Conservation (phyloP, 1,140 invertebrate genomes). For the Hyposmocoma kahamanoa region DNA sequence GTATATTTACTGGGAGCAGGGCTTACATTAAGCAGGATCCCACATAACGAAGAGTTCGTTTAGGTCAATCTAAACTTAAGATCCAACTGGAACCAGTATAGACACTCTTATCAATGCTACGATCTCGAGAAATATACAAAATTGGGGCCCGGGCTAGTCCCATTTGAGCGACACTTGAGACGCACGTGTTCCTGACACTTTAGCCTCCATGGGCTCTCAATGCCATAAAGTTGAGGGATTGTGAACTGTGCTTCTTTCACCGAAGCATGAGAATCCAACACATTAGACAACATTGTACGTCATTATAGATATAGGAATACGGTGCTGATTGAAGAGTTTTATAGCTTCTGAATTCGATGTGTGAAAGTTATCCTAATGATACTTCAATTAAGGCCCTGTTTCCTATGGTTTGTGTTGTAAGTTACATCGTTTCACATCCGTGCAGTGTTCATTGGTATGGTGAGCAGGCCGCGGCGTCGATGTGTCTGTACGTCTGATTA, state of each 20-base stretch:
- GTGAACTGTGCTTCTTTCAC: not conserved
- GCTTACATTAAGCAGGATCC: too few species aligned
- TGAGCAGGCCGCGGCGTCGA: slow-evolving; percentile 54
- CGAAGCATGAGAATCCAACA: not conserved
- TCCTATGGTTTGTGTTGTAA: not conserved
- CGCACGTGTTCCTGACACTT: slow-evolving; percentile 62
- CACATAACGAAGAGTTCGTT: too few species aligned
- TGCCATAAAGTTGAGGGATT: not conserved
- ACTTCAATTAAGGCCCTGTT: slow-evolving; percentile 11
- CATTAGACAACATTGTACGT: slow-evolving; percentile 12
- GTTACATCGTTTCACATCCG: slow-evolving; percentile 25
- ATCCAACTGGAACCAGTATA: slow-evolving; percentile 33
- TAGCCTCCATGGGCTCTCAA: slow-evolving; percentile 29
- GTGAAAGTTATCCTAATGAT: slow-evolving; percentile 11
- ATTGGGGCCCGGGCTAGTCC: slow-evolving; percentile 46
- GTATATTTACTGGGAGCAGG: too few species aligned
- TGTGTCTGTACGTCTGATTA: slow-evolving; percentile 65
- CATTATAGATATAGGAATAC: slow-evolving; percentile 35
- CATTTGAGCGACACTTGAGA: slow-evolving; percentile 56
- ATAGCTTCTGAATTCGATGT: slow-evolving; percentile 18
- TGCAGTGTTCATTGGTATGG: slow-evolving; percentile 42
- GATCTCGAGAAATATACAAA: slow-evolving; percentile 47
- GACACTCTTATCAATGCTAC: slow-evolving; percentile 48
- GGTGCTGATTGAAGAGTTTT: slow-evolving; percentile 34
- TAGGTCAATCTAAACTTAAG: too few species aligned